Evolutionary conservation across 2,888 invertebrate genomes (phyloP), one percentile per base, ranked within the genome.

Genomic region (Idaea biselata): DNA sequence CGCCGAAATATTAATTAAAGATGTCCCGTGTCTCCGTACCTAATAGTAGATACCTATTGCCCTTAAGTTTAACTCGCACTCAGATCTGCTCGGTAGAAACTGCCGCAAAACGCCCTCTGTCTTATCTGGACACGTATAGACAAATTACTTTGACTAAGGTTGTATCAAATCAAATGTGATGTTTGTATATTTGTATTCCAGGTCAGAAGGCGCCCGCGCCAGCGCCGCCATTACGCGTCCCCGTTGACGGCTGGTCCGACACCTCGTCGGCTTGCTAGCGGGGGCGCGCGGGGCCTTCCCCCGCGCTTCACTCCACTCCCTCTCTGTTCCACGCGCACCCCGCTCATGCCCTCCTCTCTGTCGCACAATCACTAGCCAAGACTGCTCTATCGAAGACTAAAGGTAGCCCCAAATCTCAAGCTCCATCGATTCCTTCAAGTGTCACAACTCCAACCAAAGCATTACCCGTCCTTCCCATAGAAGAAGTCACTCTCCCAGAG

Each of bases 161-260:
- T n/a, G 53, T n/a, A n/a, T 53, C 53, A n/a, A 16, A n/a, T 53
- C 6, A 4, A 53, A 25, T 59, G 55, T 60, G 25, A 44, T 33
- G 61, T 59, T 63, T 64, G 57, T 44, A 53, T 56, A 11, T 17
- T 18, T 8, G 18, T 56, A 14, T 18, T 44, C 11, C 86, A 89
- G 91, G 83, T 82, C 90, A 89, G 78, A 94, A 94, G 83, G 94
- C 94, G 80, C 94, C 89, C 76, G 94, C 94, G 69, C 95, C 94
- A 64, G 90, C 91, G 78, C 94, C 94, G 68, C 94, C 94, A 70
- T 88, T 93, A 73, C 88, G 91, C 63, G 82, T 94, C 66, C 94
- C 94, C 75, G 86, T 94, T 71, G 88, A 87, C 69, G 89, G 91
- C 68, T 94, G 94, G 91, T 82, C 94, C 87, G 93, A 89, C 80